phyloP scores from a whole-genome alignment of 2,888 invertebrate genomes.

The Pomacea canaliculata region DNA sequence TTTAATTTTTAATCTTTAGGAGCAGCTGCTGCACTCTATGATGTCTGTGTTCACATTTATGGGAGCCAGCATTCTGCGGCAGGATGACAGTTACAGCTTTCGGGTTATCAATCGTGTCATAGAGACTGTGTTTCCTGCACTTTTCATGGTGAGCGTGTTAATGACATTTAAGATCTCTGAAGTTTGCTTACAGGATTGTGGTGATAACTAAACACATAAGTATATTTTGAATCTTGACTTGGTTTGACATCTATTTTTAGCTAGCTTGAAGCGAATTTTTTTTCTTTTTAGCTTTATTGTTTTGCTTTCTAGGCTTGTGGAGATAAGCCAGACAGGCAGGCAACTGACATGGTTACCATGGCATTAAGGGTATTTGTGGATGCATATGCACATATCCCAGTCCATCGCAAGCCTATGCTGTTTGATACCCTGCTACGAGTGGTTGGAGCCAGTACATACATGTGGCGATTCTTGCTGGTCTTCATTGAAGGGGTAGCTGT shows the following conservation, averaged over 20 bases:
- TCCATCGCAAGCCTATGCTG: conserved; percentile 86
- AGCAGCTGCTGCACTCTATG: conserved; percentile 88
- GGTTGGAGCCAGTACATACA: conserved; percentile 71
- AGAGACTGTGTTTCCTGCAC: conserved; percentile 88
- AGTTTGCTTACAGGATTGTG: too few species aligned
- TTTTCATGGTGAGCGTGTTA: conserved; percentile 74
- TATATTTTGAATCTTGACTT: neutral
- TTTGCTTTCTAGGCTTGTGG: conserved; percentile 51
- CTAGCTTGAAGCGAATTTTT: too few species aligned
- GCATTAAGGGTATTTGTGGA: conserved; percentile 88
- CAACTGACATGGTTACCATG: conserved; percentile 56
- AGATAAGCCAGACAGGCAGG: conserved; percentile 33
- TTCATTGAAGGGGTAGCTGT: conserved; percentile 70
- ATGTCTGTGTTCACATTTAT: conserved; percentile 98
- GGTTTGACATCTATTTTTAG: neutral
- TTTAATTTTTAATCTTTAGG: conserved; percentile 48
- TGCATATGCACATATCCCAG: conserved; percentile 91
- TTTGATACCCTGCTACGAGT: conserved; percentile 81
- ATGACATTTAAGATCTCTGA: neutral
- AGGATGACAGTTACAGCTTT: conserved; percentile 95
- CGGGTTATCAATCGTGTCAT: conserved; percentile 92
- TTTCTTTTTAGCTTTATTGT: too few species aligned
- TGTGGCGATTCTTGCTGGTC: conserved; percentile 71
- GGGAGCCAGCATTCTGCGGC: conserved; percentile 91
- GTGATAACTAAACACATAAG: too few species aligned